A percentile compares a stretch with the other conserved stretches of the same genome.
These are phyloP conservation scores for Threskiornis aethiopicus DNA, from an alignment of 2,797 vertebrate genomes.

Conservation along the genomic window DNA sequence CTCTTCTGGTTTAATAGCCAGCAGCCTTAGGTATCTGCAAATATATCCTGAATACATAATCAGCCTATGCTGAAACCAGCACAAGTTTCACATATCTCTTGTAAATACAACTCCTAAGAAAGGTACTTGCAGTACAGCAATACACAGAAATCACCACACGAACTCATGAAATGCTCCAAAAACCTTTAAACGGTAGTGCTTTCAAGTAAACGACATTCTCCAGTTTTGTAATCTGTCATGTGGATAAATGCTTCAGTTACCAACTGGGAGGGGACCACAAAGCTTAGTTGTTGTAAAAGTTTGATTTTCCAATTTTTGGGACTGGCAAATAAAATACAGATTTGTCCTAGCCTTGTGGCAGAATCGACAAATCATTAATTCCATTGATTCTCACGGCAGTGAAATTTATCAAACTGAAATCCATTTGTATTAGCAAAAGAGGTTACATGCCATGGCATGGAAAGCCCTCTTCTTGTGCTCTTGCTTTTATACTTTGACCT, in stretches of 20 bases:
- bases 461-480: not conserved
- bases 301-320: conserved; percentile 52
- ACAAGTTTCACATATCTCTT: not conserved
- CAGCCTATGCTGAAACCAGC: conserved; percentile 6
- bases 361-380: conserved; percentile 70
- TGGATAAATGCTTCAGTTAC: conserved; percentile 27
- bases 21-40: conserved; percentile 53
- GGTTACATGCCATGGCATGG: not conserved
- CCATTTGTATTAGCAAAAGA: conserved; percentile 48
- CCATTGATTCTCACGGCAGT: conserved; percentile 40
- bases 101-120: conserved; percentile 19
- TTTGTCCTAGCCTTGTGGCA: conserved; percentile 56
- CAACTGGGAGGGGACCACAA: conserved; percentile 16
- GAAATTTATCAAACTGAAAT: conserved; percentile 61
- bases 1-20: conserved; percentile 37
- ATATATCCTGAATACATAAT: conserved; percentile 57
- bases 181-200: not conserved
- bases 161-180: not conserved
- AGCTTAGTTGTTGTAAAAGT: conserved; percentile 30
- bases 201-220: not conserved
- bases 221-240: not conserved
- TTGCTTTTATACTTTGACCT: conserved; percentile 19
- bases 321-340: conserved; percentile 57
- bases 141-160: not conserved
- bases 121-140: not conserved